Base-by-base conservation (phyloP, 2,113 vertebrate genomes). In the Electrona antarctica region DNA sequence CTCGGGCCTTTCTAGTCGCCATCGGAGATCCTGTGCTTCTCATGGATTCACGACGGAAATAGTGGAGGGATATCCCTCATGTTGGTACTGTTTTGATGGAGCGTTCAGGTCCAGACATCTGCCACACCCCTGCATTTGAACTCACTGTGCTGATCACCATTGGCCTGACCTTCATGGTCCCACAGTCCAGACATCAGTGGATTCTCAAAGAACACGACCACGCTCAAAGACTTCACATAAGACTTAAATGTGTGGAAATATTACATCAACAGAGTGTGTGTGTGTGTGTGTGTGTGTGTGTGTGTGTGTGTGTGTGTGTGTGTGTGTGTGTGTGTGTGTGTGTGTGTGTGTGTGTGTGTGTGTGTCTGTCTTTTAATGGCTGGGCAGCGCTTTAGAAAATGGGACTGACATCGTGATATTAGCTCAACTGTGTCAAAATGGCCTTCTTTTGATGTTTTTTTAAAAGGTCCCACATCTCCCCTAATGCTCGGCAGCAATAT, bases 391-490 rank as follows among this genome's bases (percentile, higher is more conserved):
- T 78, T 60, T 52, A 58, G 28, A 78, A 59, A 65, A 50, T 13
- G 29, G 8, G 50, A 46, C 64, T 56, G 21, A 57, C 71, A 49
- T 76, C 67, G 71, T 81, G 84, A 80, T 87, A 83, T 45, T 21
- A 64, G 60, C 60, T 64, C 62, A 75, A 76, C 76, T 85, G 81
- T 82, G 85, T 83, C 69, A 60, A 88, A 82, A 74, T 65, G 52
- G 64, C 51, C 60, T 33, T 57, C 77, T 78, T 90, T 87, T 89
- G 80, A 90, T 85, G 74, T 80, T 65, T 59, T 0, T 60, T 51
- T 84, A 74, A 71, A 65, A 82, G 76, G 71, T 76, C 67, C 84
- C 81, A 84, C 88, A 89, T 89, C 73, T 82, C 81, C 63, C 55
- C 62, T 60, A 69, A 62, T 74, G 47, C 67, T 62, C 69, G 72